Conservation (phyloP, 2,113 vertebrate genomes). For the Paramisgurnus dabryanus region DNA sequence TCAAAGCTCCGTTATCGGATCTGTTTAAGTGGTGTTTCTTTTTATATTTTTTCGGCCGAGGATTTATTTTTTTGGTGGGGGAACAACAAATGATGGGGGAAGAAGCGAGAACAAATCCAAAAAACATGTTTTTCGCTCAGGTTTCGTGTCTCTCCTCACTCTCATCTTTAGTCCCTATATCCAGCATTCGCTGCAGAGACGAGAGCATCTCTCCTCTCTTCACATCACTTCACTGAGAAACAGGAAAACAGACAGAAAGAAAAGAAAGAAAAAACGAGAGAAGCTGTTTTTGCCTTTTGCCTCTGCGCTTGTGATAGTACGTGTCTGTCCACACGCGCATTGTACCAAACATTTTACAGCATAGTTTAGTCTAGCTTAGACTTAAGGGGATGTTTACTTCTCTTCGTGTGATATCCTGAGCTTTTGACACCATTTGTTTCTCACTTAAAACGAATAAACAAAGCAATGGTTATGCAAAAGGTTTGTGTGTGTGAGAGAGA, state of each 20-base stretch:
- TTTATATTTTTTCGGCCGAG: no score
- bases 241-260: conserved; percentile 9
- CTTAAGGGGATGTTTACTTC: conserved; percentile 41
- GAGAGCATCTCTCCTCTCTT: conserved; percentile 48
- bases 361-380: conserved; percentile 39
- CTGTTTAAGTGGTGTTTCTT: no score
- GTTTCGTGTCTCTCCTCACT: conserved; percentile 1
- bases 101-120: neutral
- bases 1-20: no score
- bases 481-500: neutral
- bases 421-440: conserved; percentile 34
- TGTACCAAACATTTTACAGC: conserved; percentile 7
- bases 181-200: conserved; percentile 62
- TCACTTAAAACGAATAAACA: conserved; percentile 44
- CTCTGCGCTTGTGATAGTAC: neutral
- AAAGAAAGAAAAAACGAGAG: conserved; percentile 6
- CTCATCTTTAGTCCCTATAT: conserved; percentile 29
- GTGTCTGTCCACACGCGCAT: neutral
- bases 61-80: no score
- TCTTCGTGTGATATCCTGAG: conserved; percentile 21
- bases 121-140: neutral
- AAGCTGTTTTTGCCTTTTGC: neutral
- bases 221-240: conserved; percentile 21
- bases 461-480: conserved; percentile 23
- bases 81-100: no score